These are phyloP conservation scores for Polydrusus tereticollis DNA, from an alignment of 2,888 invertebrate genomes.

Conservation along the genomic window DNA sequence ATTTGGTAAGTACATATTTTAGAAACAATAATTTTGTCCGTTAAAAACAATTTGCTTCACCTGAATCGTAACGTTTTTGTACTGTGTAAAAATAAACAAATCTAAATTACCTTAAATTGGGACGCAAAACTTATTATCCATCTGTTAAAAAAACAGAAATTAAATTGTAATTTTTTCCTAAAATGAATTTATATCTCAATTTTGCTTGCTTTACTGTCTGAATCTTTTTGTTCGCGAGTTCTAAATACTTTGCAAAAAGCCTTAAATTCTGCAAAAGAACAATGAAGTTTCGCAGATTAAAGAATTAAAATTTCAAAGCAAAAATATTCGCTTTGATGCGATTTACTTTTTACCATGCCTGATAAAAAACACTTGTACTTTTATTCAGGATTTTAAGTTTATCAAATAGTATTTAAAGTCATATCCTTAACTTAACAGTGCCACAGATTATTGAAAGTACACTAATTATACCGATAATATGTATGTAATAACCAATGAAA, in stretches of 20 bases:
- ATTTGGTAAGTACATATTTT: no score
- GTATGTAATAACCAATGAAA: no score
- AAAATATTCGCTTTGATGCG: slow-evolving; percentile 25
- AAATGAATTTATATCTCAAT: neutral
- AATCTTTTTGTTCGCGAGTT: neutral
- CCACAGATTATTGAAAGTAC: neutral
- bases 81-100: no score
- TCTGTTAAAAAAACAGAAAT: neutral
- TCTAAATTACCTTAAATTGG: no score
- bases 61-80: no score
- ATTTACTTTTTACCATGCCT: slow-evolving; percentile 9
- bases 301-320: slow-evolving; percentile 30
- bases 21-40: no score
- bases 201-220: neutral
- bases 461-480: neutral
- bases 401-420: no score
- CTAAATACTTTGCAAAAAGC: slow-evolving; percentile 20
- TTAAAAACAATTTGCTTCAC: no score
- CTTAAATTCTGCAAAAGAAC: slow-evolving; percentile 27
- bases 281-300: slow-evolving; percentile 31
- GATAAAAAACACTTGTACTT: neutral
- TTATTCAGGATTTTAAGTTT: neutral
- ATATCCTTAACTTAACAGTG: no score
- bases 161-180: neutral
- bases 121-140: no score